Base-by-base conservation (phyloP, 2,797 vertebrate species). In the Bryconaethiops microstoma region DNA sequence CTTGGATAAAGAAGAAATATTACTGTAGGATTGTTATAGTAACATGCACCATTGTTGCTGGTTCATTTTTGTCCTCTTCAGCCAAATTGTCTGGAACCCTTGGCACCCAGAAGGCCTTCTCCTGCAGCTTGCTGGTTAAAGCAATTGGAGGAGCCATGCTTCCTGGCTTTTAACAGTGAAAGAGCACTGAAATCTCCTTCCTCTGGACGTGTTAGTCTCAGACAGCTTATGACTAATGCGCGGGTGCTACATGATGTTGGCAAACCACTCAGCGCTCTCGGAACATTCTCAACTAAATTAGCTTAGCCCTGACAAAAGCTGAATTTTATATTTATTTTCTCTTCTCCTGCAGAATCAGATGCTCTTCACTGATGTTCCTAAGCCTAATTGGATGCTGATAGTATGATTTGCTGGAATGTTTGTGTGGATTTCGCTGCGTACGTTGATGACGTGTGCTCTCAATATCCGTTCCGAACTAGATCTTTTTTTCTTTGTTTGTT, bases 141-240 rank as follows among this genome's bases (percentile, higher is more conserved):
- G 40, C 64, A 67, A 40, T 67, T 9, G 16, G 17, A 67, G 35
- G 39, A 42, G 64, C 64, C 35, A n/a, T 10, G 64, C 21, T 23
- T 48, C 21, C 67, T 13, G 42, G 42, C 67, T 23, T 69, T 69
- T 69, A 69, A 45, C 40, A 23, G 42, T 10, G 42, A 45, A 45
- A 48, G n/a, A 74, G 57, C 60, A 57, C 40, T 70, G 42, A 77
- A 82, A 67, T 77, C 69, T 72, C 40, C 80, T 45, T 77, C 60
- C 68, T 65, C 59, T 45, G 64, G 60, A 82, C 52, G 57, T 65
- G 60, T 50, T 25, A 74, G 80, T 68, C 62, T 82, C 69, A 82
- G 60, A 82, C 75, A 59, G 80, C 42, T 62, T 40, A 82, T 82
- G 80, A 82, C 75, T 82, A 82, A 82, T 82, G 69, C 77, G 29